Base-by-base conservation (phyloP, 1,140 invertebrate genomes). In the Orius insidiosus region DNA sequence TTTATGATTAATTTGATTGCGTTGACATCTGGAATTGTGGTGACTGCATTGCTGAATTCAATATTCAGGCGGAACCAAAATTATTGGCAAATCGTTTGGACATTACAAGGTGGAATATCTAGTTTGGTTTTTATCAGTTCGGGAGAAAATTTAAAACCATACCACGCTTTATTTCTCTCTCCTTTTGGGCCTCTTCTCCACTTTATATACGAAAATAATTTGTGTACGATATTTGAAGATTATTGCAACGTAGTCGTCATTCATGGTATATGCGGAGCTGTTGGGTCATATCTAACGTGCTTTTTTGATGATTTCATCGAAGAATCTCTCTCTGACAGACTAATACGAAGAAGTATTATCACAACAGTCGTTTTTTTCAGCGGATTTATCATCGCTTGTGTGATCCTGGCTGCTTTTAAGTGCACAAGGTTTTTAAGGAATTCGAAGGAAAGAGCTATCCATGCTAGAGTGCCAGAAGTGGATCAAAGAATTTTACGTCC, bases 11-110 rank as follows among this genome's bases (percentile, higher is more conserved):
- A 41, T n/a, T 2, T 46, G 15, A 36, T 38, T 2, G 16, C 45
- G 16, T 16, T 38, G n/a, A 18, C 45, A 1, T 37, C 35, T 11
- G 45, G 45, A 18, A 37, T 46, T 30, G n/a, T 38, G 10, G 24
- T 18, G 14, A 37, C 34, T 7, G 24, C 24, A 7, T 4, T 24
- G 24, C 3, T 24, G 7, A 24, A 24, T 24, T n/a, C 31, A 2
- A 37, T 46, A 15, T 36, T 46, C 16, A 14, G 15, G 2, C 7
- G 16, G 7, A 37, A 11, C 7, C 18, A 19, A 1, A 18, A 46
- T 19, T 41, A 47, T 31, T 47, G 46, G 46, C 8, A 10, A n/a
- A 6, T 15, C 9, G 19, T 47, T 32, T 40, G 38, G 46, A 47
- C 33, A 6, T 24, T 47, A n/a, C 46, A 47, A 41, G 38, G 46